These are phyloP conservation scores for Brachionus sp. DNA, from an alignment of 1,140 invertebrate genomes.

Conservation along the genomic window DNA sequence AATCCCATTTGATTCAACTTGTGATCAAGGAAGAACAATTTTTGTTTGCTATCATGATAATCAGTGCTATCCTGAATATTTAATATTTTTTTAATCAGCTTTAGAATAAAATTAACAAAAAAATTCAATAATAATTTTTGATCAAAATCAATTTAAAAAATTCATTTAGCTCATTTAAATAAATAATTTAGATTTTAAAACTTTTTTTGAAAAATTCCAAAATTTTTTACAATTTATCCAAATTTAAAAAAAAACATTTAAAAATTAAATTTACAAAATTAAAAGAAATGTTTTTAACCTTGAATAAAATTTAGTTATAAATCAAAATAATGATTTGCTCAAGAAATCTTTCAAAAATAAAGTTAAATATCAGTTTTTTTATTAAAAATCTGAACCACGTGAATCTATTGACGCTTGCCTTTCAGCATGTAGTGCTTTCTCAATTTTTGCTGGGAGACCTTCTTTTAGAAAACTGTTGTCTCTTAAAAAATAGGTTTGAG, in stretches of 20 bases:
- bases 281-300: not conserved
- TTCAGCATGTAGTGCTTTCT: constrained; percentile 19
- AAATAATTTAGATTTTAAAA: not conserved
- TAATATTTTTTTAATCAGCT: not conserved
- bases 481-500: constrained; percentile 77
- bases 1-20: not conserved
- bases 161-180: too few relatives aligned
- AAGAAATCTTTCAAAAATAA: not conserved
- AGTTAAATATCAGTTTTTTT: not conserved
- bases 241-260: not conserved
- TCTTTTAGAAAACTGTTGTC: constrained; percentile 60
- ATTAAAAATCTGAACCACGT: constrained; percentile 21
- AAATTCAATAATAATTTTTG: too few relatives aligned
- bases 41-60: not conserved
- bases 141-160: too few relatives aligned
- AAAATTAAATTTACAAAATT: not conserved
- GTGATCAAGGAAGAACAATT: not conserved
- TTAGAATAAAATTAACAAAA: too few relatives aligned
- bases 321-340: not conserved
- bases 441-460: constrained; percentile 31
- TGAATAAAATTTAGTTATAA: not conserved
- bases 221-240: not conserved
- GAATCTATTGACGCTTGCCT: constrained; percentile 32
- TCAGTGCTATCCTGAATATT: not conserved
- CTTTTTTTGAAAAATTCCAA: not conserved